These are phyloP conservation scores for Magallana gigas DNA, from an alignment of 1,140 invertebrate genomes.

Conservation along the genomic window DNA sequence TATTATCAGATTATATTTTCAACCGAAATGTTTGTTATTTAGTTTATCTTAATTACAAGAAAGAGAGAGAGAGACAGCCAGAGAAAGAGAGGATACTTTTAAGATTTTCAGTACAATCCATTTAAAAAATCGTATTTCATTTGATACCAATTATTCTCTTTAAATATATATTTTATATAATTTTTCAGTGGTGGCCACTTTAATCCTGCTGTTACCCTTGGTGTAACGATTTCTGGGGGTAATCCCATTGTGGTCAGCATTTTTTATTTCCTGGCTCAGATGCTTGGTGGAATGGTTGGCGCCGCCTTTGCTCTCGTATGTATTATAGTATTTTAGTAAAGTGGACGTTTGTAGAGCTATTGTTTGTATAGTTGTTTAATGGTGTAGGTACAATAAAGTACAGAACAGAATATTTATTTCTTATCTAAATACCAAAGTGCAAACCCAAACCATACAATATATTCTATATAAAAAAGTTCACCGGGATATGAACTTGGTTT, in stretches of 20 bases:
- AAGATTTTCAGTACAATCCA: background rate
- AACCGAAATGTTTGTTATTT: too few relatives aligned
- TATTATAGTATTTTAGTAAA: background rate
- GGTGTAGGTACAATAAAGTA: background rate
- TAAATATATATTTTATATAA: too few relatives aligned
- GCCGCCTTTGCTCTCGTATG: constrained; percentile 73
- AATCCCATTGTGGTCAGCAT: constrained; percentile 63
- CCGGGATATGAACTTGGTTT: too few relatives aligned
- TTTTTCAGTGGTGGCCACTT: constrained; percentile 78
- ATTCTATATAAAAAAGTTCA: too few relatives aligned
- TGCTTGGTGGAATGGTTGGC: constrained; percentile 75
- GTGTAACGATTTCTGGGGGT: constrained; percentile 69
- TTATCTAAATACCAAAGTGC: background rate
- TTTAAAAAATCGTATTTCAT: too few relatives aligned
- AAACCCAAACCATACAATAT: background rate
- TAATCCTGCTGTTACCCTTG: constrained; percentile 78
- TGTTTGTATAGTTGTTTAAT: background rate
- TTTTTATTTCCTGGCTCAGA: constrained; percentile 72
- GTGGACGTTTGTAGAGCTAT: too few relatives aligned
- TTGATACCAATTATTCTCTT: too few relatives aligned
- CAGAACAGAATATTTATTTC: background rate
- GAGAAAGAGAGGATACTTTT: background rate
- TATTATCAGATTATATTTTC: background rate
- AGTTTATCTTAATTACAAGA: too few relatives aligned
- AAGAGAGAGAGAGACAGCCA: too few relatives aligned